Evolutionary conservation across 2,113 vertebrate genomes (phyloP), one percentile per base, ranked within the genome.

Genomic region (Mesoclemmys tuberculata): DNA sequence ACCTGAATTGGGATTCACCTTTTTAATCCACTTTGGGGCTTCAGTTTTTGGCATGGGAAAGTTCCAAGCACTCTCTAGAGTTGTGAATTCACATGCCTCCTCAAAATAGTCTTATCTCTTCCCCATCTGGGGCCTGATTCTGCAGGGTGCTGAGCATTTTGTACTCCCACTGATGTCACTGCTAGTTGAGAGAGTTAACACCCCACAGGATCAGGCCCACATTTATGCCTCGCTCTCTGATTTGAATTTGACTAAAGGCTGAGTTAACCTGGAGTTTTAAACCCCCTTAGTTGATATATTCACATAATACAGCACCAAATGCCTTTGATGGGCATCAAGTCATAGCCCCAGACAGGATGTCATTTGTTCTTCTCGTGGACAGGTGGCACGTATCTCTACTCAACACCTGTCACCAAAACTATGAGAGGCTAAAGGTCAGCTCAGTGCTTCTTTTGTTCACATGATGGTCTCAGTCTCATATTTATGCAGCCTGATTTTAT

Each of bases 341-440:
- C 81, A 81, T 51, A 92, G 82, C 26, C 75, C 54, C 0, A 85
- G 58, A 91, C 51, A 95, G 93, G 85, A 94, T 91, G 85, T 92
- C 13, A 1, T 88, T 93, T 84, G 90, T 90, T 90, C 84, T 94
- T 96, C 84, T 93, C 51, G 74, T 4, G 68, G 55, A 68, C 75
- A 93, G 83, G 90, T n/a, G 35, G 85, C 89, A 94, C 92, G 46
- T 52, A 81, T n/a, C 46, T 74, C 84, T 68, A 41, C 35, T 88
- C 5, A 22, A 81, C 68, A 90, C 89, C 93, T 95, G 94, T 90
- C 94, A 97, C 86, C 26, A 85, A 44, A 35, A 68, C 95, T 95
- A n/a, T 80, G 95, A 58, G 85, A 95, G 91, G 49, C 83, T 87
- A 88, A 96, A 97, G 89, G 96, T 96, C 94, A 96, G 26, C 71